Evolutionary conservation across 2,113 vertebrate genomes (phyloP).

Genomic region (Chloebia gouldiae): DNA sequence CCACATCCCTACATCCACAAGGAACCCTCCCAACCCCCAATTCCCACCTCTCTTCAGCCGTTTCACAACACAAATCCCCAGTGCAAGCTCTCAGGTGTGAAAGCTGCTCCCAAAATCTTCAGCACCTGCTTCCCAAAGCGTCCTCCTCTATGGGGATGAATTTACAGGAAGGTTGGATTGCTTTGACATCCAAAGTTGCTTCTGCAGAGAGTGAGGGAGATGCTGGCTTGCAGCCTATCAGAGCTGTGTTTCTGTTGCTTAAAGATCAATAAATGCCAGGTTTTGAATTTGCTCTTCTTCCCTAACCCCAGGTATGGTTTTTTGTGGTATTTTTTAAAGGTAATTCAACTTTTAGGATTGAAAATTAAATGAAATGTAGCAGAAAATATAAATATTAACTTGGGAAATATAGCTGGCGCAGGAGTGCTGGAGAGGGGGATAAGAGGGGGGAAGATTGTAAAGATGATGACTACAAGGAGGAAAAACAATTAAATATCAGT

Average conservation of each 20-base stretch:
- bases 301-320: not conserved
- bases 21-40: fast-evolving
- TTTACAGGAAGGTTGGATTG: not conserved
- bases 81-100: not conserved
- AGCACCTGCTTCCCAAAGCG: not conserved
- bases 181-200: not conserved
- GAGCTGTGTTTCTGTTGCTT: not conserved
- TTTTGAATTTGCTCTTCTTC: not conserved
- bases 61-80: not conserved
- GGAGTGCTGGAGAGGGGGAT: not conserved
- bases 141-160: not conserved
- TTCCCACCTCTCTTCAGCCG: not conserved
- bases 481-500: not conserved
- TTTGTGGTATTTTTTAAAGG: not conserved
- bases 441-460: not conserved
- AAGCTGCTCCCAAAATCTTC: not conserved
- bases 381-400: not conserved
- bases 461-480: not conserved
- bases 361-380: not conserved
- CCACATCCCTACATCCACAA: not conserved
- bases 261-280: not conserved
- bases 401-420: not conserved
- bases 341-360: not conserved
- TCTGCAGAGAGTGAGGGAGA: not conserved
- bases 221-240: not conserved